Base-by-base conservation (phyloP, 2,113 vertebrate genomes). In the Neodon shergylaensis region DNA sequence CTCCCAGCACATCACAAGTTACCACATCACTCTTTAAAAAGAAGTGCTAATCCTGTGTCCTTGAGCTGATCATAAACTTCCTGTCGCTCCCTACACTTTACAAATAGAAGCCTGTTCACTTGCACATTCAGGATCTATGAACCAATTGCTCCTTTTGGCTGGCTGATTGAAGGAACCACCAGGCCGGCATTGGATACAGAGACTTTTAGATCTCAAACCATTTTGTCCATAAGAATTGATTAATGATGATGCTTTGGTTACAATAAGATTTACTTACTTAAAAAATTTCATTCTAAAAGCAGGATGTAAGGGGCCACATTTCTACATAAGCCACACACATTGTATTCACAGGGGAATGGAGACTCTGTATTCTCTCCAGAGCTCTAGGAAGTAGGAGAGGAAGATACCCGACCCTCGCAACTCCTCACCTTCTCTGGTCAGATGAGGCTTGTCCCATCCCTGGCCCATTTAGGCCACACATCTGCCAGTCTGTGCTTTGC, bases 361-460 rank as follows among this genome's bases (percentile, higher is more conserved):
- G 65, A n/a, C 42, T 74, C 52, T 44, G 21, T 3, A 1, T 2
- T 31, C 26, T 83, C 83, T 85, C 13, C 9, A 0, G 85, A 61
- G 70, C 22, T 65, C 52, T 54, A 7, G 11, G 22, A 39, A 21
- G 42, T 0, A 2, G 78, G 22, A 81, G 47, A 74, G 49, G 21
- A 5, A 36, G 65, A 58, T 74, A 61, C 42, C 21, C 1, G 0
- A 22, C 2, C 54, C 95, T 52, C 16, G 8, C 7, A 33, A 65
- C 92, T 95, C 90, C 88, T 92, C 36, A 88, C 61, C 39, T 85
- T 90, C 89, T 39, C 91, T 81, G 73, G 77, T 58, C n/a, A 68
- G 94, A 84, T 68, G n/a, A 13, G 87, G n/a, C 19, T 68, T 22
- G 22, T 31, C 42, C 33, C 17, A 1, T 74, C 66, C 74, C 91